phyloP scores from a whole-genome alignment of 2,113 vertebrate species.

The Lepus americanus region DNA sequence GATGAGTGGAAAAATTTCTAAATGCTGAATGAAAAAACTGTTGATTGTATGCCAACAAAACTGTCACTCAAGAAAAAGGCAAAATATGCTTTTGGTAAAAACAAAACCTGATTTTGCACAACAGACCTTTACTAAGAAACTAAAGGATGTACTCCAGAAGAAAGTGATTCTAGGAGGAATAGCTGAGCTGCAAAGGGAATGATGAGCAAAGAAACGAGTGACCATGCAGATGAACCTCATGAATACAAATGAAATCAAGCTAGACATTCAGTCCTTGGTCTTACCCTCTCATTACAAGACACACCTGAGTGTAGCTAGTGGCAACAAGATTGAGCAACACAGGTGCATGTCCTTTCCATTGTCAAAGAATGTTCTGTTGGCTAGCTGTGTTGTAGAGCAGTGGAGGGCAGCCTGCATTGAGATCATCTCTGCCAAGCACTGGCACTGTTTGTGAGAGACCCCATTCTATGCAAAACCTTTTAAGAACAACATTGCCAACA shows the following conservation, averaged over 20 bases:
- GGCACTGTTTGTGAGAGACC: not conserved
- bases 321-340: not conserved
- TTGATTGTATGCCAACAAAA: not conserved
- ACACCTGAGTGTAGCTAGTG: too few relatives aligned
- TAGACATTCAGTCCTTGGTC: not conserved
- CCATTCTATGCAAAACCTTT: not conserved
- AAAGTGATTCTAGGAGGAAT: not conserved
- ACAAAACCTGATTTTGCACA: not conserved
- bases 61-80: not conserved
- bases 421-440: not conserved
- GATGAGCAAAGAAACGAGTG: not conserved
- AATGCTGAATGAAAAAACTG: constrained; percentile 10
- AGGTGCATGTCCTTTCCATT: not conserved
- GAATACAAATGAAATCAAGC: constrained; percentile 25
- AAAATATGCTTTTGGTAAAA: not conserved
- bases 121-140: not conserved
- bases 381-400: not conserved
- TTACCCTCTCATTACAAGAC: not conserved
- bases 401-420: not conserved
- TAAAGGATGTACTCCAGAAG: not conserved
- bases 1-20: not conserved
- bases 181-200: not conserved
- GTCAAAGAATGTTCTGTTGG: not conserved
- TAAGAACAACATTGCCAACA: not conserved
- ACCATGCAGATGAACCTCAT: not conserved